Evolutionary conservation across 1,140 invertebrate genomes (phyloP), one percentile per base, ranked within the genome.

Genomic region (Papilio polytes): DNA sequence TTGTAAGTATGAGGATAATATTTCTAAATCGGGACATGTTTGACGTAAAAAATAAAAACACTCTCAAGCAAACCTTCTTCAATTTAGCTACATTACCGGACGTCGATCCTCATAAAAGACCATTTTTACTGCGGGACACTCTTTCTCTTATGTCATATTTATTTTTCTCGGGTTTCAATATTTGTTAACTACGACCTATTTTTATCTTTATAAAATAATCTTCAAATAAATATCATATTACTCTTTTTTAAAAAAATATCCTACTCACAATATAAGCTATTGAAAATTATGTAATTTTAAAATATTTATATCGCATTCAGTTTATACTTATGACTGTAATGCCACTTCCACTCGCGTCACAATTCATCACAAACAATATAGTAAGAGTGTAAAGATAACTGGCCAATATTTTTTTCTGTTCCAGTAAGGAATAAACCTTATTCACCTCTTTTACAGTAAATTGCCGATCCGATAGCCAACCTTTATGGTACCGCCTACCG

Each of bases 381-480:
- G n/a, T 59, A 59, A 4, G 20, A 26, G 4, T 70, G 26, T 66
- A 36, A 15, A 31, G 26, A 70, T 31, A 7, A 31, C 22, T 31
- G 22, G 0, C 22, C 4, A 70, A 31, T 70, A 26, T 31, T 18
- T 70, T n/a, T 70, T 31, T 7, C 63, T 70, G 3, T 70, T 70
- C 26, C 10, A 22, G 20, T 31, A 70, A 70, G 26, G 1, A 56
- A 56, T 56, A 31, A 70, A 70, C 13, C 22, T 36, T 70, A 70
- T 10, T 66, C 63, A 31, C 63, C 63, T 70, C 22, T 70, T 70
- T 70, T 70, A 70, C 63, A 70, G 63, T 70, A 70, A 70, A 70
- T 31, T 70, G 13, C 22, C 22, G 26, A 70, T 31, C 63, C 63
- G 12, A 70, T 31, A 26, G 26, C 26, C 22, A 70, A 70, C 63